Conservation (phyloP, 2,113 vertebrate species). For the human region GRCh38 chr11:91563001-91563500, state of each 20-base stretch:
- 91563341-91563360: not conserved
- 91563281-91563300: not conserved
- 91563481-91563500: not conserved
- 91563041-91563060: not conserved
- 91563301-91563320: constrained; percentile 24
- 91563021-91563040: not conserved
- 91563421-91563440: not conserved
- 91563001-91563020: not conserved
- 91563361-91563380: not conserved
- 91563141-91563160: not conserved
- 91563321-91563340: not conserved
- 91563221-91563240: not conserved
- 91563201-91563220: not conserved
- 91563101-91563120: not conserved
- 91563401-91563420: not conserved
- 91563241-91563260: not conserved
- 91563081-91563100: not conserved
- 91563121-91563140: not conserved
- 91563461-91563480: not conserved
- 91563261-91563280: not conserved
- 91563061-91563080: not conserved
- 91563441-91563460: not conserved
- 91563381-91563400: not conserved
- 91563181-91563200: not conserved
- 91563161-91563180: not conserved